Conservation (phyloP, 2,113 vertebrate species). For the Corythaixoides concolor region DNA sequence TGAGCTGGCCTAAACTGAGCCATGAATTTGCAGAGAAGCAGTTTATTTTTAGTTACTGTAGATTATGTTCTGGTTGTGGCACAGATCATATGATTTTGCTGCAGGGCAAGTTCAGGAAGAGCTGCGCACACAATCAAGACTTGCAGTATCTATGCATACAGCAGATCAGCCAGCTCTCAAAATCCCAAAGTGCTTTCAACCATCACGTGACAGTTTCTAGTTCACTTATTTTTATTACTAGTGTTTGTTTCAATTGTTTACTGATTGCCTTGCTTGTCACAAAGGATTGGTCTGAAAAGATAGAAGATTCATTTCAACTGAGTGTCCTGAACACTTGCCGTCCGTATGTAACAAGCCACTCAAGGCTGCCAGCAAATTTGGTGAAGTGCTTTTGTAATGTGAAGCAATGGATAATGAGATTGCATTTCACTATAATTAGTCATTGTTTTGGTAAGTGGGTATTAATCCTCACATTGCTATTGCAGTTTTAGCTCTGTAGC, state of each 20-base stretch:
- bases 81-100: not conserved
- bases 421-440: not conserved
- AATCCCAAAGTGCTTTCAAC: not conserved
- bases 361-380: not conserved
- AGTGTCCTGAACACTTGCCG: not conserved
- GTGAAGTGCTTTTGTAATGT: not conserved
- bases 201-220: not conserved
- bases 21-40: not conserved
- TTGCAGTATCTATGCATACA: not conserved
- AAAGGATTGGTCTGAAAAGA: not conserved
- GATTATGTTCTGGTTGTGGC: not conserved
- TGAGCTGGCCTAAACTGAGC: not conserved
- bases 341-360: not conserved
- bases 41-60: constrained; percentile 8
- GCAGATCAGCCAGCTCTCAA: not conserved
- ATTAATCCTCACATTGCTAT: not conserved
- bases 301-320: not conserved
- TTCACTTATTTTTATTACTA: not conserved
- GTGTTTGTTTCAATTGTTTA: not conserved
- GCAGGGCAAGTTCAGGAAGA: not conserved
- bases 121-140: not conserved
- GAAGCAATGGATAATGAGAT: not conserved
- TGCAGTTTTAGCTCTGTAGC: not conserved
- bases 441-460: not conserved
- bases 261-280: not conserved